Conservation (phyloP, 2,797 vertebrate genomes). For the Hydrophis major region DNA sequence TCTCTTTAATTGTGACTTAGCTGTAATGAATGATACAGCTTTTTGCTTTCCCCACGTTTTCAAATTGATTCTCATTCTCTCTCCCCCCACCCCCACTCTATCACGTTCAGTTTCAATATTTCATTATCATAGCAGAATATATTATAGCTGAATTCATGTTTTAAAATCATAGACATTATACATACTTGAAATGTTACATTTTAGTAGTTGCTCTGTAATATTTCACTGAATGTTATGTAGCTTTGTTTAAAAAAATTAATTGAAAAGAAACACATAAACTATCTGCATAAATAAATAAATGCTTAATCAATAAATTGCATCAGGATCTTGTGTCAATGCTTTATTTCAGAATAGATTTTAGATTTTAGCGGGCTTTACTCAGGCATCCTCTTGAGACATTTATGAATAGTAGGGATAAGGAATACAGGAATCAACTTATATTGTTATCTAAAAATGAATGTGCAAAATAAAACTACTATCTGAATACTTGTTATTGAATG, state of each 20-base stretch:
- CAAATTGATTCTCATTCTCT: neutral
- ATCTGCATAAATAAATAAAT: neutral
- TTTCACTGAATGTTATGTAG: neutral
- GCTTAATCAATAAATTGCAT: neutral
- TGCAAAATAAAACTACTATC: neutral
- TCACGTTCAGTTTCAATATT: neutral
- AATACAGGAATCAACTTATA: neutral
- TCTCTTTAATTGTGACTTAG: neutral
- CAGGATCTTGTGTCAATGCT: neutral
- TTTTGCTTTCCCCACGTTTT: neutral
- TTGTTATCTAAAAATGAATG: neutral
- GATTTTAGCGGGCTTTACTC: neutral
- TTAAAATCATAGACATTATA: neutral
- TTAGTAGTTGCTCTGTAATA: neutral
- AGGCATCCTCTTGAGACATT: neutral
- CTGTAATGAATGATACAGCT: neutral
- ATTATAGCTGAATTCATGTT: neutral
- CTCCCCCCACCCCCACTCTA: neutral
- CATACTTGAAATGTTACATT: neutral
- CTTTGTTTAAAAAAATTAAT: neutral
- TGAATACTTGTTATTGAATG: neutral
- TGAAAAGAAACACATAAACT: neutral
- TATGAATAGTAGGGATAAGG: neutral
- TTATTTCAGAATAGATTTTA: neutral
- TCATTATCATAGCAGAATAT: neutral